Evolutionary conservation across 2,888 invertebrate genomes (phyloP).

Genomic region (Archips crataeganus): DNA sequence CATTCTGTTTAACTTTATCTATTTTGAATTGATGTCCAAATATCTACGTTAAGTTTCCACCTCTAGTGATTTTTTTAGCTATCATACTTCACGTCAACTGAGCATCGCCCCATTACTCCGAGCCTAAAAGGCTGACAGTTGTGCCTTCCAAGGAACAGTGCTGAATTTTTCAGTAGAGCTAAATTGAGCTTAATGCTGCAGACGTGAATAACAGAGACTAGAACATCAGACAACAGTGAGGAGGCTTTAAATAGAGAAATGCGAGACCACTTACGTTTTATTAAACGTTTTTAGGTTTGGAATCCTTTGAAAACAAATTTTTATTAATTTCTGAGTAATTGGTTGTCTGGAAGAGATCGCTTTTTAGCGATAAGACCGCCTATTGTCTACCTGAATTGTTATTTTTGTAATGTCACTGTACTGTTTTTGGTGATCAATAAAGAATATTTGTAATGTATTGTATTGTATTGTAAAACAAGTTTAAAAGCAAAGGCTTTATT

Average conservation of each 20-base stretch:
- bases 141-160: conserved; percentile 9
- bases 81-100: not conserved
- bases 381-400: too few relatives aligned
- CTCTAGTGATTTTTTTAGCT: not conserved
- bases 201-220: not conserved
- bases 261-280: not conserved
- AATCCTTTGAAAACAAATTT: not conserved
- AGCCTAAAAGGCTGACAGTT: not conserved
- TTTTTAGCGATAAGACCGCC: too few relatives aligned
- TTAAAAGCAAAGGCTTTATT: too few relatives aligned
- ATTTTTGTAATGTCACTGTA: too few relatives aligned
- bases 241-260: not conserved
- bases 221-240: not conserved
- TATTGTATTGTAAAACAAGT: too few relatives aligned
- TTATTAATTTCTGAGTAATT: too few relatives aligned
- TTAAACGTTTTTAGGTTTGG: too few relatives aligned
- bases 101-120: not conserved
- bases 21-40: not conserved
- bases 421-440: too few relatives aligned
- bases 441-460: too few relatives aligned
- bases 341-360: too few relatives aligned
- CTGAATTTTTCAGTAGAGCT: conserved; percentile 25
- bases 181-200: conserved; percentile 15
- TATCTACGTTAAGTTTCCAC: not conserved
- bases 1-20: too few relatives aligned